These are phyloP conservation scores for Phortica variegata DNA, from an alignment of 1,140 invertebrate species.

Conservation along the genomic window DNA sequence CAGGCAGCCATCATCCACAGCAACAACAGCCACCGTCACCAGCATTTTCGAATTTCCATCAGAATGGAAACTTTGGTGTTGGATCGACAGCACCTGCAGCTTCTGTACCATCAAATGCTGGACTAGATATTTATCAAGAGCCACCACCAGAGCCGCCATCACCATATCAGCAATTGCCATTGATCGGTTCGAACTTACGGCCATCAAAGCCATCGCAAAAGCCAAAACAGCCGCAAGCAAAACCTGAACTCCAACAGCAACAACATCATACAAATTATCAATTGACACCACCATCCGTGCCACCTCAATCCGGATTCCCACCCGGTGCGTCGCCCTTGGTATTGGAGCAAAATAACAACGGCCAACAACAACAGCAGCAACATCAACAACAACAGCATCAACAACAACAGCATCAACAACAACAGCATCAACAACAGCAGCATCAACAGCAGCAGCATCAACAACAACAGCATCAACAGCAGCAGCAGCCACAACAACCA, in stretches of 20 bases:
- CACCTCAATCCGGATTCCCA: not conserved
- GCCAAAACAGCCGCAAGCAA: slow-evolving; percentile 3
- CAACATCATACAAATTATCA: not conserved
- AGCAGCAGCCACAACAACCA: slow-evolving; percentile 1
- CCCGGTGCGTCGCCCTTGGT: slow-evolving; percentile 8
- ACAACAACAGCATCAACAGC: not conserved
- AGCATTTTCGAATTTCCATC: slow-evolving; percentile 39
- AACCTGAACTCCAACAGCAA: not conserved
- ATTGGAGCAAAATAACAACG: not conserved
- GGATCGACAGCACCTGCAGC: slow-evolving; percentile 6
- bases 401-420: not conserved
- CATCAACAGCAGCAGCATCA: not conserved
- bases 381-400: not conserved
- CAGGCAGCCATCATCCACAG: slow-evolving; percentile 6
- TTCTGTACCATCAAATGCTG: slow-evolving; percentile 2
- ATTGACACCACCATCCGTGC: not conserved
- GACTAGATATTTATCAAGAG: slow-evolving; percentile 18
- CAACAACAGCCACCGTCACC: slow-evolving; percentile 16
- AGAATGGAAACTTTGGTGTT: slow-evolving; percentile 22
- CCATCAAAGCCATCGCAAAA: slow-evolving; percentile 16
- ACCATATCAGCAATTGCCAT: slow-evolving; percentile 42
- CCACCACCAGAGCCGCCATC: slow-evolving; percentile 41
- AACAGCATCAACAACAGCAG: not conserved
- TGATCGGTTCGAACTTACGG: slow-evolving; percentile 35
- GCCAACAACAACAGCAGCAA: not conserved